These are phyloP conservation scores for Ascaphus truei DNA, from an alignment of 2,113 vertebrate species.

Conservation along the genomic window DNA sequence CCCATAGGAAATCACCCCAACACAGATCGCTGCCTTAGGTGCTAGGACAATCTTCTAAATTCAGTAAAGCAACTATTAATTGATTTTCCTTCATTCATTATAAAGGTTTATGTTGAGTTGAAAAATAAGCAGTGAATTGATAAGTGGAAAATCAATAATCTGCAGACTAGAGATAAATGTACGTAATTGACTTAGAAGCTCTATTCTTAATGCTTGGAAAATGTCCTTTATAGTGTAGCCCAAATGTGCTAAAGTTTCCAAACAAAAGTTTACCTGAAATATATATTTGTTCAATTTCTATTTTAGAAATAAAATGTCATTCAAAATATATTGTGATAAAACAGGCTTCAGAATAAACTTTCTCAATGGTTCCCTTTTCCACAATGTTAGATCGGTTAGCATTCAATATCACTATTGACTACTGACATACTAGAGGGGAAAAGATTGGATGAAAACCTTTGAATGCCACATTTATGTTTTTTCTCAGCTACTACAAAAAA, in stretches of 20 bases:
- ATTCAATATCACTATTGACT: too few relatives aligned
- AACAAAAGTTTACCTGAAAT: too few relatives aligned
- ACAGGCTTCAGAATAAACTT: too few relatives aligned
- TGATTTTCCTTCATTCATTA: slow-evolving; percentile 65
- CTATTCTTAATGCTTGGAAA: slow-evolving; percentile 12
- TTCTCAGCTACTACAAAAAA: too few relatives aligned
- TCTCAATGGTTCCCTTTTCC: too few relatives aligned
- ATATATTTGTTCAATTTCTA: background rate
- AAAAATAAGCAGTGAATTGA: slow-evolving; percentile 58
- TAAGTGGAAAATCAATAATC: slow-evolving; percentile 57
- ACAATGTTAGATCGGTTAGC: too few relatives aligned
- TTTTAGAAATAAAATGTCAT: background rate
- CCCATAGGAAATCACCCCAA: background rate
- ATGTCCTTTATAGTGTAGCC: background rate
- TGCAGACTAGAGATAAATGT: slow-evolving; percentile 38
- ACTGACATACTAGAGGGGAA: too few relatives aligned
- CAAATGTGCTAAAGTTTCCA: slow-evolving; percentile 3
- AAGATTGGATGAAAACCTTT: too few relatives aligned
- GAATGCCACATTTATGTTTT: too few relatives aligned
- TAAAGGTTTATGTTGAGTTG: slow-evolving; percentile 51
- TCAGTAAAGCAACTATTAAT: slow-evolving; percentile 47
- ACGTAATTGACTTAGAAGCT: slow-evolving; percentile 36
- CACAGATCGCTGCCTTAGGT: slow-evolving; percentile 16
- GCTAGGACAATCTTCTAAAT: slow-evolving; percentile 38
- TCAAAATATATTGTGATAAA: too few relatives aligned